Evolutionary conservation across 1,140 invertebrate species (phyloP).

Genomic region (Batillaria attramentaria): DNA sequence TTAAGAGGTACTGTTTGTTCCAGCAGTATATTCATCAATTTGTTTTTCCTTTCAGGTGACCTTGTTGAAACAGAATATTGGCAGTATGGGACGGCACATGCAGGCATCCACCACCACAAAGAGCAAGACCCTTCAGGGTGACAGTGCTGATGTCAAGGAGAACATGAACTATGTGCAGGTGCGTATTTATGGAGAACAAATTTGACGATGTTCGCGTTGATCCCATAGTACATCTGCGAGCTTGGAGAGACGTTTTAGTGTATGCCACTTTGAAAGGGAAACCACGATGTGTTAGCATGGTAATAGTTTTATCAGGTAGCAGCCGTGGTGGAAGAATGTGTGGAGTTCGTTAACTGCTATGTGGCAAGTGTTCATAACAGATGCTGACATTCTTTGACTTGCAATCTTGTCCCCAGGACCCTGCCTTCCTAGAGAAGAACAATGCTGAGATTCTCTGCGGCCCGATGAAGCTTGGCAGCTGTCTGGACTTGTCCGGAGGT

Average conservation of each 20-base stretch:
- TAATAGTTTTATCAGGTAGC: too few species aligned
- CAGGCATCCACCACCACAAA: background rate
- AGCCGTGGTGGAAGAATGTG: too few species aligned
- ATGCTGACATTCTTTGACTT: too few species aligned
- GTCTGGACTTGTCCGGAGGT: constrained; percentile 87
- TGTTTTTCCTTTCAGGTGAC: constrained; percentile 78
- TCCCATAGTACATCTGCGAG: too few species aligned
- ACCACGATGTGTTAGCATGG: too few species aligned
- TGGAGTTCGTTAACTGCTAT: too few species aligned
- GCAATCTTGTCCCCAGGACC: constrained; percentile 58
- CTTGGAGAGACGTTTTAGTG: too few species aligned
- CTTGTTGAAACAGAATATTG: constrained; percentile 83
- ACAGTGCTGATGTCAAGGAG: constrained; percentile 18
- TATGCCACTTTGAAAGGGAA: too few species aligned
- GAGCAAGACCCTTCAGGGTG: background rate
- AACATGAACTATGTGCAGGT: constrained; percentile 35
- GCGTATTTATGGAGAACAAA: too few species aligned
- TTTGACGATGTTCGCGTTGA: too few species aligned
- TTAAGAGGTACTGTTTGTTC: too few species aligned
- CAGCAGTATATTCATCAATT: background rate
- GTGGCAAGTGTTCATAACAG: too few species aligned
- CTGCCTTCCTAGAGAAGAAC: constrained; percentile 87
- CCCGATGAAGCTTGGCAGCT: constrained; percentile 84
- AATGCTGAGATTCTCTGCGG: constrained; percentile 92
- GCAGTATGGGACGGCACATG: constrained; percentile 31